These are phyloP conservation scores for Spheniscus mendiculus DNA, from an alignment of 2,113 vertebrate genomes.

Conservation along the genomic window DNA sequence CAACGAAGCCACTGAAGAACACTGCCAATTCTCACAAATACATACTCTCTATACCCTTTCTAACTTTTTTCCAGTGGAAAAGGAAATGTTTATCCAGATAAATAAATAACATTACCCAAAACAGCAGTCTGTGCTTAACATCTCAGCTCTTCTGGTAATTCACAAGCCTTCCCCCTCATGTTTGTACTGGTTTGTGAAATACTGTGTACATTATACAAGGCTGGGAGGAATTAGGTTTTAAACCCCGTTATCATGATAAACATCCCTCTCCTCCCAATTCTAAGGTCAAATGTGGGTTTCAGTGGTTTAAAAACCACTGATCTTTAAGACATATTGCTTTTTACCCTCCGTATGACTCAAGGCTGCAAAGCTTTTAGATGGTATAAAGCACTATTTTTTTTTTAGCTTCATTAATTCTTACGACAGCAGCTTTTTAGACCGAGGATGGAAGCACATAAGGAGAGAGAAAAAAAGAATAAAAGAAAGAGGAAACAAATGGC, in stretches of 20 bases:
- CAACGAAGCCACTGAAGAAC: neutral
- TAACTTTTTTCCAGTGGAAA: neutral
- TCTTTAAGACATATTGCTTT: neutral
- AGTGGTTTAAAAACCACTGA: neutral
- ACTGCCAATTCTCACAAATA: neutral
- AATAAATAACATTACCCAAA: neutral
- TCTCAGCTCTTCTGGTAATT: neutral
- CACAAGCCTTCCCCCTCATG: neutral
- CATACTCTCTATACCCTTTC: neutral
- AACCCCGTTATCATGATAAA: neutral
- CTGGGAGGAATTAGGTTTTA: constrained; percentile 1
- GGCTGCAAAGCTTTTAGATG: neutral
- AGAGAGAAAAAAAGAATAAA: too few species aligned
- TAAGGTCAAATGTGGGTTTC: neutral
- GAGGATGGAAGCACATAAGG: neutral
- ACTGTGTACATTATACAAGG: neutral
- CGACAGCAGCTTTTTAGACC: constrained; percentile 9
- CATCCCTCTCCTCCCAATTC: neutral
- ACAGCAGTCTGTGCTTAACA: neutral
- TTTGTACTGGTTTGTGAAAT: neutral
- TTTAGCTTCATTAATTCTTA: neutral
- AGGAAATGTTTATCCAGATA: neutral
- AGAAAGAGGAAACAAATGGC: neutral
- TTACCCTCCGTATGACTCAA: neutral
- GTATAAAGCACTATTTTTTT: neutral